A percentile compares a stretch with the other conserved stretches of the same genome.
phyloP scores from a whole-genome alignment of 1,140 invertebrate species.

The Eueides isabella region DNA sequence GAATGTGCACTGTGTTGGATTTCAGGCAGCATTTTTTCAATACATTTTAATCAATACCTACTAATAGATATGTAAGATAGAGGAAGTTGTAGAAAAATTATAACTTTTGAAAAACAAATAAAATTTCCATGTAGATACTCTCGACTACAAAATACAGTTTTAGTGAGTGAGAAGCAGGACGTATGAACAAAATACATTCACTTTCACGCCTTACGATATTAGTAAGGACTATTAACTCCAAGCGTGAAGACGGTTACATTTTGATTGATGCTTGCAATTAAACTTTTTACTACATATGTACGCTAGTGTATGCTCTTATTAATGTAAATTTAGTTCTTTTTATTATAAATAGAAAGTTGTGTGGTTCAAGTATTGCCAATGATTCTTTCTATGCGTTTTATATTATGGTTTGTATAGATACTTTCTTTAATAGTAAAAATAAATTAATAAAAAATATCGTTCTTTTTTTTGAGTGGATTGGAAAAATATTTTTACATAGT shows the following conservation, averaged over 20 bases:
- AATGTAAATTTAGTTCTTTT: constrained; percentile 19
- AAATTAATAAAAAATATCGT: neutral
- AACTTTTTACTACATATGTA: constrained; percentile 28
- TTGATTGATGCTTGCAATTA: constrained; percentile 37
- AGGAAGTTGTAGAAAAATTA: neutral
- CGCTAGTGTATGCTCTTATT: constrained; percentile 29
- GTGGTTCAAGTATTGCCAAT: neutral
- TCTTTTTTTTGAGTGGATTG: no score
- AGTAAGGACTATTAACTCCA: constrained; percentile 8
- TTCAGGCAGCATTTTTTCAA: no score
- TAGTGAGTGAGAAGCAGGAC: neutral
- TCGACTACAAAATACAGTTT: neutral
- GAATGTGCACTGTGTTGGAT: no score
- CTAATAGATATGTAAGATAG: no score
- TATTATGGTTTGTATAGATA: neutral
- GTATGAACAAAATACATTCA: neutral
- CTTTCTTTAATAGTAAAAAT: neutral
- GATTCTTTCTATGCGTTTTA: neutral
- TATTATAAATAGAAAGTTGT: constrained; percentile 27
- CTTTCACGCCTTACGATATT: constrained; percentile 1
- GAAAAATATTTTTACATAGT: no score
- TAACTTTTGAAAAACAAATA: neutral
- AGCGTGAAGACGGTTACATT: constrained; percentile 24
- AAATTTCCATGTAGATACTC: neutral
- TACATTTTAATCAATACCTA: no score